Base-by-base conservation (phyloP, 2,797 vertebrate genomes). In the Percopsis omiscomaycus region DNA sequence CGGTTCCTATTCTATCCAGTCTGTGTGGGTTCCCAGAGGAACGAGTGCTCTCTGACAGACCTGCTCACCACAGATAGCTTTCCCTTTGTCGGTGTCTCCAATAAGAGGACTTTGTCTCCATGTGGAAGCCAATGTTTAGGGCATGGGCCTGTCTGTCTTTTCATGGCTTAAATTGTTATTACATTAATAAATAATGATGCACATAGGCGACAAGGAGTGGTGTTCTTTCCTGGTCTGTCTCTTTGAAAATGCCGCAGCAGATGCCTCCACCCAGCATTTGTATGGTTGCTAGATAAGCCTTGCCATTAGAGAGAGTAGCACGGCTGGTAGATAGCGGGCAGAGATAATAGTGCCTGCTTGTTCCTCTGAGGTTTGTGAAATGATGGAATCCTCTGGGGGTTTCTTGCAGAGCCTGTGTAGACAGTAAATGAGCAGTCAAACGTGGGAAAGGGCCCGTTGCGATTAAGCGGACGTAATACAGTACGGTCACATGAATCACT, bases 331-430 rank as follows among this genome's bases (percentile, higher is more conserved):
- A 86, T 82, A 78, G 68, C 9, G 37, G 71, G 68, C 71, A 74
- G 53, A 70, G 83, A 83, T 82, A 81, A 89, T 80, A 61, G 66
- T 49, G 67, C 57, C 73, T 13, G 61, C 45, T 37, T 8, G 74
- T 77, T 82, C 59, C 67, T 80, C 74, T 78, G 72, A 85, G 81
- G 77, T 63, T 68, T 69, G 69, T 71, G 68, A 85, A 83, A 86
- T 73, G 69, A 86, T 69, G 66, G 59, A 69, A 50, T 82, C 77
- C 74, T 78, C 50, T 65, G 73, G 84, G 84, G 59, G 58, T 80
- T 86, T 77, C 65, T 63, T 51, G 5, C 16, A 64, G 28, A 64
- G 55, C 32, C 30, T 46, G 42, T 0, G 1, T 53, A 66, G 74
- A 77, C 53, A 59, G 53, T 75, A 72, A 66, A 66, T 75, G 59